Percentiles rank a stretch among this genome's conserved stretches.
Conservation (phyloP, 2,888 invertebrate species). For the Tetranychus truncatus region DNA sequence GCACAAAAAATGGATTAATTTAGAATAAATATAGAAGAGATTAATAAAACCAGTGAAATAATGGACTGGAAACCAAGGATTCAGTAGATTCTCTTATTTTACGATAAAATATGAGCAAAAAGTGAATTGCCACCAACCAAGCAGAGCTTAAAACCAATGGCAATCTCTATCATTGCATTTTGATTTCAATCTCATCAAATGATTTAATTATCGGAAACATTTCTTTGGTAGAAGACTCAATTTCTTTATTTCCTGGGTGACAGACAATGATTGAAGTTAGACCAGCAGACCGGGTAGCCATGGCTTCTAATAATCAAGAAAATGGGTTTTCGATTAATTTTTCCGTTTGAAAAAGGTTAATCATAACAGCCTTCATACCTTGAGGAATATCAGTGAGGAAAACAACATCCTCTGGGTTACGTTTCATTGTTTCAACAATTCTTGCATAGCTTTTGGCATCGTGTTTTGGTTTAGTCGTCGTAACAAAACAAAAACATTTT, state of each 20-base stretch:
- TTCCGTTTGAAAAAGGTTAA: too few relatives aligned
- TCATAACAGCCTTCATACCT: slow-evolving; percentile 25
- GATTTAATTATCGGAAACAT: background rate
- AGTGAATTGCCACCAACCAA: too few relatives aligned
- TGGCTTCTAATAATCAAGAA: slow-evolving; percentile 47
- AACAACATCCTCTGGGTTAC: slow-evolving; percentile 47
- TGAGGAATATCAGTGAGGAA: slow-evolving; percentile 68
- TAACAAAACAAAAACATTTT: slow-evolving; percentile 46
- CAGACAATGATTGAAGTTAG: slow-evolving; percentile 48
- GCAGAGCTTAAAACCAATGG: too few relatives aligned
- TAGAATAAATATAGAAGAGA: too few relatives aligned
- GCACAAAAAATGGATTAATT: too few relatives aligned
- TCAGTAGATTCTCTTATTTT: too few relatives aligned
- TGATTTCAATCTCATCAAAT: background rate
- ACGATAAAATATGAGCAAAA: too few relatives aligned
- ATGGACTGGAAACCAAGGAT: too few relatives aligned
- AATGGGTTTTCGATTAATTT: slow-evolving; percentile 38
- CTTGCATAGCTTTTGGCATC: slow-evolving; percentile 56
- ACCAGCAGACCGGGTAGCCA: slow-evolving; percentile 58
- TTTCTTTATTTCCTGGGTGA: slow-evolving; percentile 57
- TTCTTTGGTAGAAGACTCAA: background rate
- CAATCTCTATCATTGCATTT: too few relatives aligned
- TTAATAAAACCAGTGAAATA: too few relatives aligned
- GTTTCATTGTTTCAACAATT: slow-evolving; percentile 49
- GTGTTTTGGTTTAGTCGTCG: slow-evolving; percentile 59